Conservation (phyloP, 2,113 vertebrate species). For the Hiodon tergisus region DNA sequence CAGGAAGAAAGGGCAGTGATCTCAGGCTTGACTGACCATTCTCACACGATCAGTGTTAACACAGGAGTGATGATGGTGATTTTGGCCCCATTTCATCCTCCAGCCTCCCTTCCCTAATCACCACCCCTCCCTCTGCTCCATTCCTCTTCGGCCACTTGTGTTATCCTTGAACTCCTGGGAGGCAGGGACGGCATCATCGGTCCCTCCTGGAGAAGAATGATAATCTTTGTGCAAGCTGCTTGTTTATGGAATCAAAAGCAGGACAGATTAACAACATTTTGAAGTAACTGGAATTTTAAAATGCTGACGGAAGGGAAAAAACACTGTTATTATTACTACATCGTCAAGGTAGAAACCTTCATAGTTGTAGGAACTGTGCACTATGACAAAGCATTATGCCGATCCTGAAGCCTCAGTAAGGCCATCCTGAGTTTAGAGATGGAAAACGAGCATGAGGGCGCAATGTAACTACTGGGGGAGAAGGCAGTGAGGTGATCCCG, state of each 20-base stretch:
- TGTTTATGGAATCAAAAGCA: constrained; percentile 8
- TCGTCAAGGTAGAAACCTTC: background rate
- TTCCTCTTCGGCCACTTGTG: background rate
- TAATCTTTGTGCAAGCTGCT: background rate
- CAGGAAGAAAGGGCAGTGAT: background rate
- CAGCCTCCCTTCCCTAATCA: background rate
- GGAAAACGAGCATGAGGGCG: no score
- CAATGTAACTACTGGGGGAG: no score
- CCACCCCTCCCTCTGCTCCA: background rate
- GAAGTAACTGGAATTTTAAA: constrained; percentile 18
- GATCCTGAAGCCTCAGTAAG: no score
- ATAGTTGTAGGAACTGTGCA: background rate
- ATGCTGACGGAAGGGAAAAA: background rate
- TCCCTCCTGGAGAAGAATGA: background rate
- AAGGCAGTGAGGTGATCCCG: no score
- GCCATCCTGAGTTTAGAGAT: no score
- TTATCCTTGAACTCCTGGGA: constrained; percentile 5
- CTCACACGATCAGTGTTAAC: constrained; percentile 6
- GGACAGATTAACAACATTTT: constrained; percentile 12
- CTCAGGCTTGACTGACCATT: background rate
- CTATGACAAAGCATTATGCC: background rate
- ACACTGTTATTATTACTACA: background rate
- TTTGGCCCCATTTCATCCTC: background rate
- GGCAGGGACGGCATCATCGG: background rate
- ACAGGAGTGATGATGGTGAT: background rate